Conservation (phyloP, 2,888 invertebrate genomes). For the Tanypteryx hageni region DNA sequence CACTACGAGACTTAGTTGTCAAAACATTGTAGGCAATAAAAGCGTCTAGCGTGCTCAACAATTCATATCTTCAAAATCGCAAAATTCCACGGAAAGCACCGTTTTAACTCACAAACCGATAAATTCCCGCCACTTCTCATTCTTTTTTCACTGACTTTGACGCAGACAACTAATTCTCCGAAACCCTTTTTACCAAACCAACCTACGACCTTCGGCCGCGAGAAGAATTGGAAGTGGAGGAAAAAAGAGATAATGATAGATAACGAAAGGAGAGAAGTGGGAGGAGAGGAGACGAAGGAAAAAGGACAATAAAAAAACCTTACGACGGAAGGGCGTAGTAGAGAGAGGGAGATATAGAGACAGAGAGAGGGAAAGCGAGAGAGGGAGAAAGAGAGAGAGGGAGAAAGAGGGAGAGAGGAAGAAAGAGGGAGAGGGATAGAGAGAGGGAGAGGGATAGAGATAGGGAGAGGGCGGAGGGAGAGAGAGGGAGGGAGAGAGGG, state of each 20-base stretch:
- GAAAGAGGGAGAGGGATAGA: neutral
- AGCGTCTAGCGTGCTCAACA: too few relatives aligned
- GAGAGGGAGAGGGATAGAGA: too few relatives aligned
- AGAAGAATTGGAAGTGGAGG: neutral
- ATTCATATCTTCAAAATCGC: too few relatives aligned
- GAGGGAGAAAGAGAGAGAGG: neutral
- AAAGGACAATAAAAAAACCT: conserved; percentile 24
- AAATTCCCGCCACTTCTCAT: neutral
- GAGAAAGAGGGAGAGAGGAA: too few relatives aligned
- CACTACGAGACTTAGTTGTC: too few relatives aligned
- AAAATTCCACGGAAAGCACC: neutral
- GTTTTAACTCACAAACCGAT: neutral
- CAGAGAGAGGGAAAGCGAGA: neutral
- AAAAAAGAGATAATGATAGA: neutral
- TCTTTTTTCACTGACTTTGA: neutral
- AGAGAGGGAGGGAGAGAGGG: neutral
- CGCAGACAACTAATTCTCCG: neutral
- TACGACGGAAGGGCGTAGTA: conserved; percentile 20
- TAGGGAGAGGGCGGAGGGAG: too few relatives aligned
- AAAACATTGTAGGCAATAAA: too few relatives aligned
- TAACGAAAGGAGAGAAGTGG: neutral
- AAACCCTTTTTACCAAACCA: neutral
- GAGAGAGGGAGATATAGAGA: too few relatives aligned
- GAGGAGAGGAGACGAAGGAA: neutral
- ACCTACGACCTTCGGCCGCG: neutral